Base-by-base conservation (phyloP, 2,797 vertebrate genomes). In the Poecile montanus region DNA sequence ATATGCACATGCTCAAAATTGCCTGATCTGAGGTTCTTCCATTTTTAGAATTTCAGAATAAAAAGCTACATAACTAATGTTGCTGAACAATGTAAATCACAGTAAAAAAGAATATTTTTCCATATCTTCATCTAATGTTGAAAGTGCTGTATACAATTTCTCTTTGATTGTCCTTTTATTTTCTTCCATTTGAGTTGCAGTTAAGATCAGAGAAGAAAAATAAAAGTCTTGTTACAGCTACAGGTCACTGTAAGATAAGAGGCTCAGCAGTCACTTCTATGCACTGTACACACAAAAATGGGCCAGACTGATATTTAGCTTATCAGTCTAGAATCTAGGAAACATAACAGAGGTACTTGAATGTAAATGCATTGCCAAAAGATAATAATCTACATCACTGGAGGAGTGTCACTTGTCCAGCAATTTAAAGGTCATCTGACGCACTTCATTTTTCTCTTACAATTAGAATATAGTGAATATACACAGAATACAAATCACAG, bases 351-450 rank as follows among this genome's bases (percentile, higher is more conserved):
- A 94, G 72, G 91, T 88, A 93, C 93, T 78, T 81, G 91, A 95
- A 96, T 94, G 71, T 92, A 97, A 97, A 96, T 94, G 80, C 85
- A 80, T 92, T 91, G 82, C 82, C 85, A 81, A 63, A 94, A 93
- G 90, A 97, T 91, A 94, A 82, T 90, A 61, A 93, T 85, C 88
- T 94, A 44, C 71, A 95, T 70, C 73, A 75, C 60, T 25, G 53
- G 93, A 95, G 3, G 27, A 44, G 83, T 75, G 76, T 88, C 66
- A 61, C 90, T 91, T 92, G 90, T 44, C 93, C 84, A 91, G 84
- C 88, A 95, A 96, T 95, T 96, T 95, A 96, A 96, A 97, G 94
- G 81, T 97, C 91, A 77, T 72, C 53, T 94, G 91, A 89, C 68
- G 77, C 88, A 77, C 53, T 88, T 93, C 3, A 62, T 81, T 93